Evolutionary conservation across 92 coral and sea anemone species (phyloP), one percentile per base, ranked within the genome.

Genomic region (Umimayanthus chanpuru): DNA sequence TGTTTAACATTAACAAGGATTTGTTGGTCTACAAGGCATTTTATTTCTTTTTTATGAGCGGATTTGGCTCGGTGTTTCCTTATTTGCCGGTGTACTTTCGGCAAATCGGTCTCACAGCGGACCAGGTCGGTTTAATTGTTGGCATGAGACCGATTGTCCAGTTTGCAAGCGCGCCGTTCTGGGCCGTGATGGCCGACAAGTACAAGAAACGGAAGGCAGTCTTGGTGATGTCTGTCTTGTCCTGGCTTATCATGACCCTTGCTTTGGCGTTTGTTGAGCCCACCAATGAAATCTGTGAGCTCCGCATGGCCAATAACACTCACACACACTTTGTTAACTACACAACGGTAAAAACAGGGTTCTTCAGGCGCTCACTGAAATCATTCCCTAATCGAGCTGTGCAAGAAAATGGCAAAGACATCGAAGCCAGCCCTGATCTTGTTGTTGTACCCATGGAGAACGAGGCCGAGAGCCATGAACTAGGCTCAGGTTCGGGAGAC

Each of bases 151-250:
- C 99, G 15, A 97, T 97, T n/a, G 93, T 95, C 21, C 99, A 97
- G 90, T 92, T 97, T 56, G 99, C 99, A 73, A 97, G 99, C 79
- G 99, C 99, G 47, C 99, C 99, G 67, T 97, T 97, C 88, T 97
- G 99, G 99, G 98, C 99, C 30, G 90, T 97, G 41, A 91, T 95
- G 93, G 99, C 99, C 38, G 99, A 97, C 80, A 94, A 90, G 90
- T 97, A 92, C 90, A 88, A 91, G 90, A 95, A 95, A 82, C 97
- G 99, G 28, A 97, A 97, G 71, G 93, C 98, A 0, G 95, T 97
- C 23, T 73, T 97, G 65, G 92, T 97, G 2, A 97, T 97, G 99
- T 97, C 99, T 41, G 95, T 95, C 20, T 78, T 97, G 81, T 94
- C 99, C 16, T 97, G 99, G 99, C 94, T 97, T 26, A 88, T 97